These are phyloP conservation scores for Metalampra italica DNA, from an alignment of 2,888 invertebrate species.

Conservation along the genomic window DNA sequence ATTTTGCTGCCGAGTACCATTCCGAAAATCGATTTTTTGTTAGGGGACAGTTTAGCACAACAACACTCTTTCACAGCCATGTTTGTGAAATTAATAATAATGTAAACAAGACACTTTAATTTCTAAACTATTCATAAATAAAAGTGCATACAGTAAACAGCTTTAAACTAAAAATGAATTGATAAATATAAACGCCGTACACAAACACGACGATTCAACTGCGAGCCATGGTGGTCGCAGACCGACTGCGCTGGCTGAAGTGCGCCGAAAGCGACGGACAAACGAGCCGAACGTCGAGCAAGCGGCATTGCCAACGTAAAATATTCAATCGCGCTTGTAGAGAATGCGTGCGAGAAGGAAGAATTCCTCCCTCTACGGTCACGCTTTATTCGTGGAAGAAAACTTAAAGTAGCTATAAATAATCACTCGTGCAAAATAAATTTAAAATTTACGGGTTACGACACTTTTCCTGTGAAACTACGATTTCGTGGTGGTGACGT, in stretches of 20 bases:
- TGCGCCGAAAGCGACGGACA: slow-evolving; percentile 45
- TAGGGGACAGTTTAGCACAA: slow-evolving; percentile 70
- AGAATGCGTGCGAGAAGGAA: too few species aligned
- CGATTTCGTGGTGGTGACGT: neutral
- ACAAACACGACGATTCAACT: slow-evolving; percentile 53
- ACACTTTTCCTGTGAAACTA: neutral
- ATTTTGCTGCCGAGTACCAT: slow-evolving; percentile 68
- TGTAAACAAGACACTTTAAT: slow-evolving; percentile 36
- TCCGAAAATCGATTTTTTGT: slow-evolving; percentile 76
- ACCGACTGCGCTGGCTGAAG: slow-evolving; percentile 53
- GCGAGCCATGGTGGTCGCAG: slow-evolving; percentile 69
- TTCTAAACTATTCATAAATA: slow-evolving; percentile 45
- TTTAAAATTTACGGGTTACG: neutral
- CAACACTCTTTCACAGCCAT: slow-evolving; percentile 75
- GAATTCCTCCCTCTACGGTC: too few species aligned
- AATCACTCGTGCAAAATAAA: neutral
- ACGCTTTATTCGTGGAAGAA: neutral
- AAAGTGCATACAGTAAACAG: slow-evolving; percentile 30
- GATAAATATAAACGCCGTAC: slow-evolving; percentile 40
- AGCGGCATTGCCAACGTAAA: slow-evolving; percentile 8
- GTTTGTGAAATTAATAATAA: slow-evolving; percentile 37
- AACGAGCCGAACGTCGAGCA: slow-evolving; percentile 6
- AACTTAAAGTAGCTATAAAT: neutral
- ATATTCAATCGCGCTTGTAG: neutral
- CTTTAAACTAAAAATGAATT: slow-evolving; percentile 30